A percentile compares a stretch with the other conserved stretches of the same genome.
phyloP scores from a whole-genome alignment of 2,113 vertebrate genomes.

The Empidonax alnorum region DNA sequence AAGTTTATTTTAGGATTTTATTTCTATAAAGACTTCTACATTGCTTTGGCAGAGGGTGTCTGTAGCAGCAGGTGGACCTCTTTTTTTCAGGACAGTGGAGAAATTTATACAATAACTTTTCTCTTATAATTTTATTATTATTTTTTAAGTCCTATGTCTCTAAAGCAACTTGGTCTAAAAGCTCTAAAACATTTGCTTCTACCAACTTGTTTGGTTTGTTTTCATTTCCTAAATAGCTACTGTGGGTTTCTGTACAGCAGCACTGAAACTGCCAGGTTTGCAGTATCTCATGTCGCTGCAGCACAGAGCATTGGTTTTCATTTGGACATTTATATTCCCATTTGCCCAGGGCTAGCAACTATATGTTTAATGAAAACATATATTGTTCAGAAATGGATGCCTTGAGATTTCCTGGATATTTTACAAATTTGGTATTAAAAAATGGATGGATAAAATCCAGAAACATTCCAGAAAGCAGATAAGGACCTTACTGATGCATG shows the following conservation, averaged over 20 bases:
- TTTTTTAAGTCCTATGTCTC: neutral
- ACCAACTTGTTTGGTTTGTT: neutral
- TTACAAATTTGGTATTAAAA: neutral
- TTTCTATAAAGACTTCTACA: neutral
- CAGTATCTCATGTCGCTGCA: neutral
- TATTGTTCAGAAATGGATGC: neutral
- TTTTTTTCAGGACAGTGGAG: neutral
- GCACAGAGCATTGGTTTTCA: neutral
- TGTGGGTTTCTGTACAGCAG: neutral
- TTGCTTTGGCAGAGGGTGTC: neutral
- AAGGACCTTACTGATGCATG: neutral
- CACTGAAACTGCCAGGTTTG: neutral
- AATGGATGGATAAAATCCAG: neutral
- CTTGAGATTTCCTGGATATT: neutral
- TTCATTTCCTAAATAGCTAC: neutral
- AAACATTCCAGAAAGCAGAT: conserved; percentile 27
- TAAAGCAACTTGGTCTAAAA: neutral
- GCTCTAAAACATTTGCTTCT: neutral
- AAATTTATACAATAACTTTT: neutral
- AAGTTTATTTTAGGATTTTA: neutral
- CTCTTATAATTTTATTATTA: neutral
- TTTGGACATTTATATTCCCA: neutral
- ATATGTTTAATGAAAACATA: neutral
- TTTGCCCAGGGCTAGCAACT: neutral
- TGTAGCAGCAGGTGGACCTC: neutral